Percentiles rank a stretch among this genome's conserved stretches.
These are phyloP conservation scores for Leistus spinibarbis DNA, from an alignment of 2,888 invertebrate species.

Conservation along the genomic window DNA sequence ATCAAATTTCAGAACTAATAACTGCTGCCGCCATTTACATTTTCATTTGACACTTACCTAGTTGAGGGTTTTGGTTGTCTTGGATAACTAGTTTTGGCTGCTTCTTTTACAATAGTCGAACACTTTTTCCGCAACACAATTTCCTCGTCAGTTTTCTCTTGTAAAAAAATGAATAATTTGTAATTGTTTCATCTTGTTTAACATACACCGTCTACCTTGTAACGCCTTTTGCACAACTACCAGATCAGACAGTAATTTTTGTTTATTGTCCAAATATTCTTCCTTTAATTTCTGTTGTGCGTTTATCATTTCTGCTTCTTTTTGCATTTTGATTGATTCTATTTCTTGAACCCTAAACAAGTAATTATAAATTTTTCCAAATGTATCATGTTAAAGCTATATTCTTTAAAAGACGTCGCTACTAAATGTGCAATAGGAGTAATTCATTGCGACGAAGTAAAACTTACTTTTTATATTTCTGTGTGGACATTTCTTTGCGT, in stretches of 20 bases:
- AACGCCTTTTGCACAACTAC: slow-evolving; percentile 25
- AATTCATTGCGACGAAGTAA: not conserved
- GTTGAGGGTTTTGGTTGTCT: not conserved
- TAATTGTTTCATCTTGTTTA: not conserved
- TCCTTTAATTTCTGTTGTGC: slow-evolving; percentile 15
- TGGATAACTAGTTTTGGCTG: slow-evolving; percentile 11
- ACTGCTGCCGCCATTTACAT: too few relatives aligned
- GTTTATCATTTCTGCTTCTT: slow-evolving; percentile 17
- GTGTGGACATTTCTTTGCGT: slow-evolving; percentile 14
- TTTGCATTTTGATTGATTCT: slow-evolving; percentile 18
- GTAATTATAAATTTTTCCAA: not conserved
- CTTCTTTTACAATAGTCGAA: slow-evolving; percentile 29
- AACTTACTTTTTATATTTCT: slow-evolving; percentile 18
- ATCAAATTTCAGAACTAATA: not conserved
- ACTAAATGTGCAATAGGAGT: not conserved
- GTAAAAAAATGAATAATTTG: slow-evolving; percentile 2
- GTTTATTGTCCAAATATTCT: slow-evolving; percentile 25
- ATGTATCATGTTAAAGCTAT: too few relatives aligned
- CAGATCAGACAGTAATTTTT: slow-evolving; percentile 27
- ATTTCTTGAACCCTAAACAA: slow-evolving; percentile 26
- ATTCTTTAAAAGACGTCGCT: too few relatives aligned
- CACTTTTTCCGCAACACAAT: slow-evolving; percentile 30
- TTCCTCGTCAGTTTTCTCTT: slow-evolving; percentile 31
- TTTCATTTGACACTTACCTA: not conserved
- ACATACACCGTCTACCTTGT: slow-evolving; percentile 21